Conservation (phyloP, 2,888 invertebrate genomes). For the Sphecodes monilicornis region DNA sequence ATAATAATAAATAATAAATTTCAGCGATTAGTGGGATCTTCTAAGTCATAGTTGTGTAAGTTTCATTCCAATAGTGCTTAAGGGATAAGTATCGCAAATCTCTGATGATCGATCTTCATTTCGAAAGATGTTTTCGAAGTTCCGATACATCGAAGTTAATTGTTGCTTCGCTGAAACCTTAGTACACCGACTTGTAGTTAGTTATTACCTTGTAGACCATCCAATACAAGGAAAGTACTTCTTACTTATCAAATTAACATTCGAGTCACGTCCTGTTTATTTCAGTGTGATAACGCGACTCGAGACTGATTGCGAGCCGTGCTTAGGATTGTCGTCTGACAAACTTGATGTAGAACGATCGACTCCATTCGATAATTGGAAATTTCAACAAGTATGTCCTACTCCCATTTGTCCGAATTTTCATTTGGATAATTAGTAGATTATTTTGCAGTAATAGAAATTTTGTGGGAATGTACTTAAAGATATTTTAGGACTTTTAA, state of each 20-base stretch:
- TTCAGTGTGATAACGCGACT: neutral
- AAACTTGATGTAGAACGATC: neutral
- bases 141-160: neutral
- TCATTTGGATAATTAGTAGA: neutral
- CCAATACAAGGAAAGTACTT: neutral
- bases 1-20: neutral
- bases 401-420: neutral
- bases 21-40: neutral
- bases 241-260: neutral
- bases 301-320: neutral
- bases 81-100: neutral
- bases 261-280: conserved; percentile 9
- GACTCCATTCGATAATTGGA: neutral
- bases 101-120: neutral
- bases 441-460: too few species aligned
- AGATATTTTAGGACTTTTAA: too few species aligned
- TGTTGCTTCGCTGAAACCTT: neutral
- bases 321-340: neutral
- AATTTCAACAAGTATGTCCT: neutral
- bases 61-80: neutral
- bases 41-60: neutral
- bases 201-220: neutral
- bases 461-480: too few species aligned
- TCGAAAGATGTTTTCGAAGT: neutral
- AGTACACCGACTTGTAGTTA: neutral